These are phyloP conservation scores for Amazona vittata DNA, from an alignment of 2,113 vertebrate species.

Conservation along the genomic window DNA sequence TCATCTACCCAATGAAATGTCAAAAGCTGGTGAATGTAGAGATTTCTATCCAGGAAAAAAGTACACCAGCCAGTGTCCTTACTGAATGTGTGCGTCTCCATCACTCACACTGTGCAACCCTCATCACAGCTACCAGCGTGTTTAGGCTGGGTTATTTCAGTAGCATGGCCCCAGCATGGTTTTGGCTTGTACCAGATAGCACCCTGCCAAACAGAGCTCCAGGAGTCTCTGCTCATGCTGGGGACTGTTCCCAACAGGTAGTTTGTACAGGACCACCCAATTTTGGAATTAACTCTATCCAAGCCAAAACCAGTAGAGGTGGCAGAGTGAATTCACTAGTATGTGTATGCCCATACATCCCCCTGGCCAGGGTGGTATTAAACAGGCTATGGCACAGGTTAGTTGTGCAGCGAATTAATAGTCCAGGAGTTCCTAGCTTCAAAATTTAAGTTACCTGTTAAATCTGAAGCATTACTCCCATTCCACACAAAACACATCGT, in stretches of 20 bases:
- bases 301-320: neutral
- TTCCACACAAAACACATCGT: neutral
- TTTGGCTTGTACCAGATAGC: neutral
- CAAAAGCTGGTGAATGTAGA: neutral
- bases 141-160: neutral
- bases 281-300: neutral
- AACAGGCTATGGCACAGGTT: neutral
- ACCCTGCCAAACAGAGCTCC: conserved; percentile 10
- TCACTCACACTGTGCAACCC: neutral
- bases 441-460: neutral
- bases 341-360: neutral
- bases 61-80: fast-evolving
- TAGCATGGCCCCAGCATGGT: neutral
- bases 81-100: neutral
- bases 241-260: neutral
- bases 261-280: neutral
- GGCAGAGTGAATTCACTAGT: neutral
- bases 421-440: neutral
- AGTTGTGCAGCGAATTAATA: neutral
- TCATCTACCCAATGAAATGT: neutral
- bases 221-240: neutral
- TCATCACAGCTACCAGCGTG: neutral
- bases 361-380: neutral
- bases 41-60: neutral
- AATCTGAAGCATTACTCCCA: neutral